Conservation (phyloP, 2,113 vertebrate genomes). For the Erpornis zantholeuca region DNA sequence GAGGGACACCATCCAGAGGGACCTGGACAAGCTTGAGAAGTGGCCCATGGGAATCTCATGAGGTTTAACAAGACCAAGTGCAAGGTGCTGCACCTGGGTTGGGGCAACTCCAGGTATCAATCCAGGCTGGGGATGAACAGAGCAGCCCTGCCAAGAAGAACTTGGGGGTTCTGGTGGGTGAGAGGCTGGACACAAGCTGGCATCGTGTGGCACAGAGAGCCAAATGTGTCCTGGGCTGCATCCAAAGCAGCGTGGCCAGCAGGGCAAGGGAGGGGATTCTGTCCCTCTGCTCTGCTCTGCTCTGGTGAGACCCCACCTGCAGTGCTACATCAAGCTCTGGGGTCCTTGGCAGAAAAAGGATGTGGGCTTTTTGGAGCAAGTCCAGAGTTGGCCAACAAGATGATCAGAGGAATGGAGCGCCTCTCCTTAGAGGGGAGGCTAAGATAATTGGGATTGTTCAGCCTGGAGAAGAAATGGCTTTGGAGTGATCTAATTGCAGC, state of each 20-base stretch:
- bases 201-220: neutral
- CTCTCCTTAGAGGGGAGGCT: neutral
- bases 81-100: neutral
- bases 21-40: neutral
- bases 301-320: neutral
- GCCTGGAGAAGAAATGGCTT: neutral
- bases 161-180: neutral
- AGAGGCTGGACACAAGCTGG: neutral
- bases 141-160: neutral
- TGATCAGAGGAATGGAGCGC: neutral
- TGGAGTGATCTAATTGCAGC: neutral
- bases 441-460: neutral
- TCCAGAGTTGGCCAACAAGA: neutral
- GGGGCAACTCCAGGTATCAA: neutral
- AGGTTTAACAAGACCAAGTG: neutral
- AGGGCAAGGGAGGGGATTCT: neutral
- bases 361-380: neutral
- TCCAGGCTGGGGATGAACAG: neutral
- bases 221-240: neutral
- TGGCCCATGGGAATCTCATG: neutral
- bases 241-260: neutral
- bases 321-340: neutral
- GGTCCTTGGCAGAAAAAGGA: fast-evolving
- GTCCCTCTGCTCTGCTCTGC: neutral
- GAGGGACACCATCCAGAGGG: neutral